phyloP scores from a whole-genome alignment of 2,888 invertebrate genomes.

The Drosophila sordidula region DNA sequence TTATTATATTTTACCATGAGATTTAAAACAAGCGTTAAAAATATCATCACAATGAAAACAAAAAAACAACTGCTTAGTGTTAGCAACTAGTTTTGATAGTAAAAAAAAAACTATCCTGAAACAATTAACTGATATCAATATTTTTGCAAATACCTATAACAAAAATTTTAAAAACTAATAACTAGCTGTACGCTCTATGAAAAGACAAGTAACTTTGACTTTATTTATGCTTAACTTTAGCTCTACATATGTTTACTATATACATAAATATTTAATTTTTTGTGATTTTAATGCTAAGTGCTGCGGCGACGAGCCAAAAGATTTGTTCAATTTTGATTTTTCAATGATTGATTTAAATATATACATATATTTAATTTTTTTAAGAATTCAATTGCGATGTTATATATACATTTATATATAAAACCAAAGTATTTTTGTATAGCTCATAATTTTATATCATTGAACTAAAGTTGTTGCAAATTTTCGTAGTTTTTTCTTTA shows the following conservation, averaged over 20 bases:
- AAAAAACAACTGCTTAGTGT: conserved; percentile 30
- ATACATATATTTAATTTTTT: conserved; percentile 45
- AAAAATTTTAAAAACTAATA: not conserved
- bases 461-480: conserved; percentile 65
- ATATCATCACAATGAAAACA: conserved; percentile 19
- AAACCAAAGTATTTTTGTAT: conserved; percentile 76
- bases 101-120: conserved; percentile 33
- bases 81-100: conserved; percentile 54
- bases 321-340: conserved; percentile 34
- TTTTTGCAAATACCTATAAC: conserved; percentile 45
- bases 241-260: conserved; percentile 22
- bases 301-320: conserved; percentile 53
- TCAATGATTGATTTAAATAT: conserved; percentile 35
- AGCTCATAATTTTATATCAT: conserved; percentile 41
- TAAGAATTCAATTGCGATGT: conserved; percentile 37
- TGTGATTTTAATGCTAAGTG: conserved; percentile 74
- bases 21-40: conserved; percentile 27
- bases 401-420: conserved; percentile 30
- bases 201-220: conserved; percentile 32
- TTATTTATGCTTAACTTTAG: conserved; percentile 46
- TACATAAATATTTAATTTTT: conserved; percentile 63
- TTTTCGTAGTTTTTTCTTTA: conserved; percentile 44
- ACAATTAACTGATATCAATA: conserved; percentile 41
- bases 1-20: conserved; percentile 17
- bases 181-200: conserved; percentile 12